These are phyloP conservation scores for Anas platyrhynchos DNA, from an alignment of 2,113 vertebrate genomes.

Conservation along the genomic window DNA sequence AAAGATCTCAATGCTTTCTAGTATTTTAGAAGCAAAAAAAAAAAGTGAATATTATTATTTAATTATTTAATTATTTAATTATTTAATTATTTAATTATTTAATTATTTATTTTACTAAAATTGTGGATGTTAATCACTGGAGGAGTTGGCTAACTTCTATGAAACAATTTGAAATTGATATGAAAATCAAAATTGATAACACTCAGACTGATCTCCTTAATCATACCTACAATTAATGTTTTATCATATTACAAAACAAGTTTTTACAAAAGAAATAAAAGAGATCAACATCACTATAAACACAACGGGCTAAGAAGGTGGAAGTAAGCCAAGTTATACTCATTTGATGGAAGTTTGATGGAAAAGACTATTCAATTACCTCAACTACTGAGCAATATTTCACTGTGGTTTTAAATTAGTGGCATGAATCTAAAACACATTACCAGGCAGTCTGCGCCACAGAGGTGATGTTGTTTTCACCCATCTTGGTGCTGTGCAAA, in stretches of 20 bases:
- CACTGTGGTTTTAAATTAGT: background rate
- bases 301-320: background rate
- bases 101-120: background rate
- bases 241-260: background rate
- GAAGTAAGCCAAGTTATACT: background rate
- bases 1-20: background rate
- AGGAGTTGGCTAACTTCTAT: background rate
- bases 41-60: too few relatives aligned
- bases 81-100: background rate
- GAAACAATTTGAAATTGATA: background rate
- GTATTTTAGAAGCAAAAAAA: background rate
- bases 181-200: background rate
- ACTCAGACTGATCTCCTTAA: background rate
- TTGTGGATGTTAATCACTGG: too few relatives aligned
- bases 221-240: background rate
- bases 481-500: background rate
- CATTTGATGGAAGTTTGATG: background rate
- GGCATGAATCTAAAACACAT: background rate
- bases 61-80: too few relatives aligned
- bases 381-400: background rate
- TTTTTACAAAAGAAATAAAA: background rate
- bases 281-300: background rate
- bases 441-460: background rate
- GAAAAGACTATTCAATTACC: background rate
- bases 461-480: background rate